phyloP scores from a whole-genome alignment of 2,888 invertebrate genomes.

The Thereva unica region DNA sequence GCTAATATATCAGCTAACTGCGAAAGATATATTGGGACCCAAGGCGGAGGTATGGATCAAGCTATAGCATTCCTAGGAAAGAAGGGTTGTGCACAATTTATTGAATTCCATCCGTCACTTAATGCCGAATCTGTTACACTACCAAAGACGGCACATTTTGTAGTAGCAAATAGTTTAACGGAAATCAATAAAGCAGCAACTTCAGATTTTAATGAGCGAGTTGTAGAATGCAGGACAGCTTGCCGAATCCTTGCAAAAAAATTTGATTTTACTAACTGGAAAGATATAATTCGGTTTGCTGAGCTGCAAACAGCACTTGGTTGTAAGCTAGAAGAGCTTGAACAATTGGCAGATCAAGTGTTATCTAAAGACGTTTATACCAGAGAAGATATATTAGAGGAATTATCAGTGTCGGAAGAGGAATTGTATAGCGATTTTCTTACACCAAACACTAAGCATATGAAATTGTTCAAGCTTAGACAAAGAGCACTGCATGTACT shows the following conservation, averaged over 20 bases:
- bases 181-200: constrained; percentile 94
- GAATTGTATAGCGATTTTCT: constrained; percentile 70
- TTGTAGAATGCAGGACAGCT: constrained; percentile 93
- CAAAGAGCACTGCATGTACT: constrained; percentile 90
- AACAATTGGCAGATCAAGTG: constrained; percentile 65
- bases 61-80: constrained; percentile 93
- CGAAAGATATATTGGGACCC: constrained; percentile 94
- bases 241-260: constrained; percentile 75
- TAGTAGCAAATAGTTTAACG: constrained; percentile 88
- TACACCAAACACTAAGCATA: constrained; percentile 66
- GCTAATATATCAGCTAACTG: constrained; percentile 87
- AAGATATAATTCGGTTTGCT: constrained; percentile 67
- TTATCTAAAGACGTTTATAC: constrained; percentile 71
- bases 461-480: constrained; percentile 73
- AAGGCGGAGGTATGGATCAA: constrained; percentile 99
- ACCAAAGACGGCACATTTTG: constrained; percentile 83
- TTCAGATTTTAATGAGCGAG: constrained; percentile 87
- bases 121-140: constrained; percentile 75
- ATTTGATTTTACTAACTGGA: constrained; percentile 66
- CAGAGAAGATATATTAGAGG: constrained; percentile 68
- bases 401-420: constrained; percentile 63
- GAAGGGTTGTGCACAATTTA: constrained; percentile 83
- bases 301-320: constrained; percentile 73
- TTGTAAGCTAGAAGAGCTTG: constrained; percentile 70
- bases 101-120: constrained; percentile 86